Base-by-base conservation (phyloP, 2,888 invertebrate species). In the Strigamia maritima region DNA sequence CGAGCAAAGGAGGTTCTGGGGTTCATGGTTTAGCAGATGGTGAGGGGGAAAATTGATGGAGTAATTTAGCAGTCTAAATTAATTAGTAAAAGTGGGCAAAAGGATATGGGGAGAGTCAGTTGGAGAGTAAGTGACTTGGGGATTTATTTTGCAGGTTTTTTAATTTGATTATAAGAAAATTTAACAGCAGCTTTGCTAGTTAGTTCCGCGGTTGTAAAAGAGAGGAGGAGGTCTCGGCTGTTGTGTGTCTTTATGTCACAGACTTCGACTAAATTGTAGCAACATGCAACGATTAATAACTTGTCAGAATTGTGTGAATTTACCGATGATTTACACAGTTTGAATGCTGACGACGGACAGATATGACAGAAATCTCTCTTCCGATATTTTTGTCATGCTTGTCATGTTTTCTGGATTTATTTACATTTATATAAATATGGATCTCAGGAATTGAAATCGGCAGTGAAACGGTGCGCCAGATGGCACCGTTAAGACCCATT, bases 31-130 rank as follows among this genome's bases (percentile, higher is more conserved):
- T 14, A 70, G 70, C 70, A 70, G 70, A 70, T 70, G 70, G 70
- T n/a, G 12, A 54, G 70, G n/a, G 28, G 70, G 24, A n/a, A 28
- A 70, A 70, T 70, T 70, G 70, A 70, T 70, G 70, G 28, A 4
- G n/a, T 28, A 12, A 28, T 28, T 54, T 70, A 12, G 28, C 70
- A 28, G 26, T 70, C 70, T n/a, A n/a, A n/a, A 70, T 70, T 70
- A 70, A 70, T 70, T 70, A 70, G 70, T 14, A 70, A 70, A 70
- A 70, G 70, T 70, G 28, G 70, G 26, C 28, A 26, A 70, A 70
- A 70, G 28, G 28, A 26, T 24, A 26, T 44, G 54, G 54, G 28
- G 70, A 28, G 70, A 70, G 28, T 70, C 70, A 28, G 12, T 26
- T 8, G 24, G 70, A n/a, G 26, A n/a, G 28, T 6, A 54, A 70